Base-by-base conservation (phyloP, 1,140 invertebrate species). In the Heliconius hewitsoni region DNA sequence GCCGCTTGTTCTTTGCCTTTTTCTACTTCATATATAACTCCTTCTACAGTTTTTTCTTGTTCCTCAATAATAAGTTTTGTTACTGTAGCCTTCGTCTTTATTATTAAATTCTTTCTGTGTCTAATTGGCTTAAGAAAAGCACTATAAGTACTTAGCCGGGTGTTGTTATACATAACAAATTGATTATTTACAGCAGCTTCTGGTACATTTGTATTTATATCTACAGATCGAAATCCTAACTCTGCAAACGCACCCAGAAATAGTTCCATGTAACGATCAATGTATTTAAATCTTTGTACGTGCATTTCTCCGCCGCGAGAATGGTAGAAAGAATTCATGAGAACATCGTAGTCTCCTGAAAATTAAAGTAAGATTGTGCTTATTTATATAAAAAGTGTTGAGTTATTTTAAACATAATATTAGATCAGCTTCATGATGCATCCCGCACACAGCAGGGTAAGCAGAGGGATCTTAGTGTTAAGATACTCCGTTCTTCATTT, bases 31-130 rank as follows among this genome's bases (percentile, higher is more conserved):
- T 93, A 96, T n/a, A 96, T 94, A 73, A 97, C 95, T 1, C 96
- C 96, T 6, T 94, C 92, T 2, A 95, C 95, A 57, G 81, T 91
- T 86, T 96, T 96, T 85, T 95, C 86, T 82, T 87, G 87, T 4
- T 91, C 90, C 87, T 98, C 95, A 78, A 98, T 96, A 2, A 97
- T 84, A 30, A 98, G 94, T 94, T 95, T 96, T 1, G 95, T 95
- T 4, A 96, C 96, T 5, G 92, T 95, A 18, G 95, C 95, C 8
- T 94, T 91, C 66, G 95, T 96, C 8, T 95, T 94, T 4, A 96
- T 91, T 70, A 93, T 86, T 3, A 97, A 89, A 85, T 96, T 96
- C 73, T 90, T 93, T 34, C 96, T 93, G 74, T 95, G 84, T 55
- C 87, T 92, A 1, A 94, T 92, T 9, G 94, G 95, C 84, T 95